Conservation (phyloP, 2,888 invertebrate species). For the Baccha elongata region DNA sequence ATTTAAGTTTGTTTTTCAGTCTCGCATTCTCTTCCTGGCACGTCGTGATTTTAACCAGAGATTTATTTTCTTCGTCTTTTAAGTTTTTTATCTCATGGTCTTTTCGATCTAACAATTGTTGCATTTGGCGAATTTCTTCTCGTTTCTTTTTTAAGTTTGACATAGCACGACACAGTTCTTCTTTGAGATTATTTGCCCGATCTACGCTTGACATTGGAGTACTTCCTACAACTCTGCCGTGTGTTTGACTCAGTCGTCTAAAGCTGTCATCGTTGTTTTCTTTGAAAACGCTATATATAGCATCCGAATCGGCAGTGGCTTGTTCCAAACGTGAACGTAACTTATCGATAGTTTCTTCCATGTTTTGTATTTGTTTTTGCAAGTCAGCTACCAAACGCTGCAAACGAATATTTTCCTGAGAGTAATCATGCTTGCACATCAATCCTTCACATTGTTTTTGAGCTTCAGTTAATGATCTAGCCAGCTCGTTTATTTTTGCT, state of each 20-base stretch:
- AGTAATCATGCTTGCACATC: constrained; percentile 77
- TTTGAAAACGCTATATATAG: constrained; percentile 80
- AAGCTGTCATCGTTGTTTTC: constrained; percentile 79
- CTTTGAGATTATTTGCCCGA: constrained; percentile 81
- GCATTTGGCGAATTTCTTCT: constrained; percentile 83
- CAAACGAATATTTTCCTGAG: constrained; percentile 78
- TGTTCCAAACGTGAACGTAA: constrained; percentile 78
- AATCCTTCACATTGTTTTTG: constrained; percentile 83
- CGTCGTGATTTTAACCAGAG: constrained; percentile 79
- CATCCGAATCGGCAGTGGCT: constrained; percentile 80
- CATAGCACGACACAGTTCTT: constrained; percentile 83
- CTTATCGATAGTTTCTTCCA: constrained; percentile 79
- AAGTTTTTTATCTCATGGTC: constrained; percentile 77
- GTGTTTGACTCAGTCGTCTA: constrained; percentile 75
- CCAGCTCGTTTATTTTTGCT: constrained; percentile 85
- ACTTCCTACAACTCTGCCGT: constrained; percentile 76
- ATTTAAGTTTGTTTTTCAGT: constrained; percentile 78
- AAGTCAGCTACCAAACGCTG: constrained; percentile 77
- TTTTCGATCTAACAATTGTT: constrained; percentile 79
- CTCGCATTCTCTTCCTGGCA: constrained; percentile 79
- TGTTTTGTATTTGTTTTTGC: constrained; percentile 78
- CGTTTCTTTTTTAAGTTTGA: constrained; percentile 82
- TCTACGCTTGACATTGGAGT: constrained; percentile 81
- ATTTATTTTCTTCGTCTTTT: constrained; percentile 80
- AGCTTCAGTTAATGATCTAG: constrained; percentile 85